Base-by-base conservation (phyloP, 2,888 invertebrate genomes). In the Volucella inflata region DNA sequence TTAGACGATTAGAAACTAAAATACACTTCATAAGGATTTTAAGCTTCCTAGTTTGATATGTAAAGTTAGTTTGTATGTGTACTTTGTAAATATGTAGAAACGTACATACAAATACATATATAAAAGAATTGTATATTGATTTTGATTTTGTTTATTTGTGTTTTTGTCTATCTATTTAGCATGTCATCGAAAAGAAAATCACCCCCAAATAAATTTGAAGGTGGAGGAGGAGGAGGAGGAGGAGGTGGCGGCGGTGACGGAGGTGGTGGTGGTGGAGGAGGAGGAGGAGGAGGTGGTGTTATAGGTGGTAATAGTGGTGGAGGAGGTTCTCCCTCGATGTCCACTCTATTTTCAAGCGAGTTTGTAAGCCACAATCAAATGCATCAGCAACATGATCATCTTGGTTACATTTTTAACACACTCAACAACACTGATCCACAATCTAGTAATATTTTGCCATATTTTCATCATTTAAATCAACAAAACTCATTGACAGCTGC, bases 101-200 rank as follows among this genome's bases (percentile, higher is more conserved):
- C 60, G n/a, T 68, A 14, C 53, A 21, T 53, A 2, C 17, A 53
- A 30, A 78, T 78, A 70, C n/a, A n/a, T n/a, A n/a, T n/a, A n/a
- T n/a, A n/a, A n/a, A n/a, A n/a, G n/a, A 11, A 38, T 40, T 17
- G n/a, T 40, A 38, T 57, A 51, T 12, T 50, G 30, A 53, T 44
- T 40, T 57, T 71, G 12, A 3, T 36, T 64, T 70, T 62, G 14
- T 17, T 68, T 51, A 36, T 46, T 50, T 40, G n/a, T 40, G 57
- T 38, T 12, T 59, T 72, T 50, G 40, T 40, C 55, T 72, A 42
- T 51, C 48, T 78, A 30, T 30, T 81, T 95, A 97, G 95, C 94
- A 98, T 98, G 98, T 98, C 97, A 95, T 97, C 97, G 94, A 98
- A 98, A 95, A 95, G 98, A 93, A 98, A 98, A 94, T 98, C 97